Evolutionary conservation across 2,113 vertebrate species (phyloP).

Genomic region (Calypte anna): DNA sequence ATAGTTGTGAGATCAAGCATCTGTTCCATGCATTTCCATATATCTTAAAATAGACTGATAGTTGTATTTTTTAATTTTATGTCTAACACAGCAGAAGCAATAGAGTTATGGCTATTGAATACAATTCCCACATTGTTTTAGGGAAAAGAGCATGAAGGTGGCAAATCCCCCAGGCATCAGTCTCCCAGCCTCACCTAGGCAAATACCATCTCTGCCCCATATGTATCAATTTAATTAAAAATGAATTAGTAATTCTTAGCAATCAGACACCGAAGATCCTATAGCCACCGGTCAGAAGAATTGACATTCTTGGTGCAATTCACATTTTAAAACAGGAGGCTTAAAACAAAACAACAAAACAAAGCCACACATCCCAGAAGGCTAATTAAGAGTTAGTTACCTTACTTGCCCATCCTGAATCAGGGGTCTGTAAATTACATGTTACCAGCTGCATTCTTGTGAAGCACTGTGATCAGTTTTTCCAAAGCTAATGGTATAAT

Average conservation of each 20-base stretch:
- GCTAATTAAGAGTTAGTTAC: not conserved
- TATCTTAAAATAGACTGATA: not conserved
- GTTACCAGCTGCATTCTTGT: not conserved
- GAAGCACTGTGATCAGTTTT: not conserved
- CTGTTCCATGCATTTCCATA: not conserved
- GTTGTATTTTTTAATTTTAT: not conserved
- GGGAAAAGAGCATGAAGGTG: not conserved
- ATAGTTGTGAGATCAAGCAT: not conserved
- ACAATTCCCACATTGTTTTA: not conserved
- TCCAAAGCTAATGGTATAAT: not conserved
- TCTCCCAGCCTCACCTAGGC: not conserved
- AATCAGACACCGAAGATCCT: not conserved
- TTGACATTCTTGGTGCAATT: not conserved
- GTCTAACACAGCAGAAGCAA: not conserved
- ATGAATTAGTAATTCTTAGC: not conserved
- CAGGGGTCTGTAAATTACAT: not conserved
- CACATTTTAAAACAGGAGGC: not conserved
- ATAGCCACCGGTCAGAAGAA: not conserved
- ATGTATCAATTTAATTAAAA: not conserved
- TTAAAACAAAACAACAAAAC: not conserved
- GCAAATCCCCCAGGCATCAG: not conserved
- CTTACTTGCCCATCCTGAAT: not conserved
- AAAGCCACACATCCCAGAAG: not conserved
- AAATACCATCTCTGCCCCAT: not conserved
- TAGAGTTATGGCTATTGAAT: not conserved